Evolutionary conservation across 1,140 invertebrate genomes (phyloP).

Genomic region (Zaprionus inermis): DNA sequence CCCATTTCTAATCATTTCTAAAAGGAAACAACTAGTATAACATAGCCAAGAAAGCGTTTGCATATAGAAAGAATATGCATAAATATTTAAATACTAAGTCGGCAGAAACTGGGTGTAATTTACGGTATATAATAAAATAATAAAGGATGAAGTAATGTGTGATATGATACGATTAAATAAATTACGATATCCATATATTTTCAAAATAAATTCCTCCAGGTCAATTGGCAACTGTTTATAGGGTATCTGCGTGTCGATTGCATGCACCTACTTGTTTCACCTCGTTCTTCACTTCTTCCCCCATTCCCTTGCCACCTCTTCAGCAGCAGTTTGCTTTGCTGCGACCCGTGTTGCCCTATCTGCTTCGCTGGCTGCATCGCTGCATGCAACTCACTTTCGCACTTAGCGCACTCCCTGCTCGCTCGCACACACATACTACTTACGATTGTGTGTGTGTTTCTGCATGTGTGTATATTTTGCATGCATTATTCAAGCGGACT

Average conservation of each 20-base stretch:
- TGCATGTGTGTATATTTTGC: constrained; percentile 47
- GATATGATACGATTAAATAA: background rate
- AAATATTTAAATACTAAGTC: background rate
- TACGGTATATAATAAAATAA: background rate
- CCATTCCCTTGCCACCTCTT: constrained; percentile 20
- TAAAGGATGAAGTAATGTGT: too few species aligned
- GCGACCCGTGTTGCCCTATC: constrained; percentile 78
- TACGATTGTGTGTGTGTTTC: constrained; percentile 26
- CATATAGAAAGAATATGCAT: background rate
- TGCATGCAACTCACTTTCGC: constrained; percentile 80
- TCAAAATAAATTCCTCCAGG: background rate
- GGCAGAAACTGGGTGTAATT: background rate
- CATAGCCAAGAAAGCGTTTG: background rate
- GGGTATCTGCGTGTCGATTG: background rate
- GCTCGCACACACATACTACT: constrained; percentile 30
- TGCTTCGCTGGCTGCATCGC: constrained; percentile 59
- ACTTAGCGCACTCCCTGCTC: constrained; percentile 56
- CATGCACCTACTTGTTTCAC: background rate
- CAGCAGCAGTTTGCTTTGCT: constrained; percentile 32
- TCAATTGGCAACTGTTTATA: background rate
- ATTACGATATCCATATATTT: too few species aligned
- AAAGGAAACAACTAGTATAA: background rate
- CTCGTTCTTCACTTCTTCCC: constrained; percentile 6
- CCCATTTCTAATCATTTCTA: too few species aligned
- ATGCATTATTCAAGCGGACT: constrained; percentile 72